Conservation (phyloP, 2,797 vertebrate species). For the Halcyon leucocephala region DNA sequence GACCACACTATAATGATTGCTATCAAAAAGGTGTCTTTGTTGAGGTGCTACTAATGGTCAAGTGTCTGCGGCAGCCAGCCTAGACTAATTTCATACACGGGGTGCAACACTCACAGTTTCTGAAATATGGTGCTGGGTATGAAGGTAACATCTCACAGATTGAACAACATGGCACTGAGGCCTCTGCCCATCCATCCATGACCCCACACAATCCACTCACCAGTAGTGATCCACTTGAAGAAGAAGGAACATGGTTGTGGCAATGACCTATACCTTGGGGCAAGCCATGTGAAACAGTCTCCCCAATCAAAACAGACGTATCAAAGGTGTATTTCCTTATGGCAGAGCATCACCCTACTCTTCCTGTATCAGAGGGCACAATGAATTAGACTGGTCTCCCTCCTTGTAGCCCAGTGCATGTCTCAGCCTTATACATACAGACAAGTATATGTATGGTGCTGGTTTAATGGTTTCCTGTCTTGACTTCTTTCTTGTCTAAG, state of each 20-base stretch:
- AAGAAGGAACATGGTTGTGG: accelerated
- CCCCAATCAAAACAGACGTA: neutral
- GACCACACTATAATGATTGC: neutral
- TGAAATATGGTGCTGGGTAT: neutral
- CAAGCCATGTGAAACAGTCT: neutral
- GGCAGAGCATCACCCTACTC: neutral
- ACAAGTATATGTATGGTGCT: neutral
- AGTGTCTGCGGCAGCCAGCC: neutral
- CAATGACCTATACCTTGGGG: neutral
- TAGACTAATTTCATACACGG: neutral
- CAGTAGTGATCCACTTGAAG: neutral
- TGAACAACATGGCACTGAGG: neutral
- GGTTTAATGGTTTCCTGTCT: neutral
- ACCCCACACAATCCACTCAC: neutral
- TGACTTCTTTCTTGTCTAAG: neutral
- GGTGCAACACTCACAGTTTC: neutral
- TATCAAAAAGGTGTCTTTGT: neutral
- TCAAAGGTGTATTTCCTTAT: neutral
- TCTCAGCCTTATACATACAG: neutral
- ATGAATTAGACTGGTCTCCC: neutral
- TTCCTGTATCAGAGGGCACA: neutral
- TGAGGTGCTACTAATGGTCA: neutral
- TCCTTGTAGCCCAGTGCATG: neutral
- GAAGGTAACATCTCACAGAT: neutral
- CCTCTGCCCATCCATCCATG: neutral